These are phyloP conservation scores for Rhombomys opimus DNA, from an alignment of 2,113 vertebrate genomes.

Conservation along the genomic window DNA sequence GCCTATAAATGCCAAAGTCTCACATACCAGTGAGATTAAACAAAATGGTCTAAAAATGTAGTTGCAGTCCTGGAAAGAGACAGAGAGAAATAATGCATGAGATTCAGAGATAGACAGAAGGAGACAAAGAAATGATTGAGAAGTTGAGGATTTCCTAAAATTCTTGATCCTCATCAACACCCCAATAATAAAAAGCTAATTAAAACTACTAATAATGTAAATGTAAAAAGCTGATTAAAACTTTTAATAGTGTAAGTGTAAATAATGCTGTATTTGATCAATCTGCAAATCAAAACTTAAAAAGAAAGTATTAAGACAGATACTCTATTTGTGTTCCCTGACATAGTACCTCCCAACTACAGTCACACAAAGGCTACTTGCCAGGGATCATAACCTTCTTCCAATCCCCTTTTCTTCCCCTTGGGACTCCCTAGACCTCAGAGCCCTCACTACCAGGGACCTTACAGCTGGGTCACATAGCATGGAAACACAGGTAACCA, in stretches of 20 bases:
- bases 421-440: too few species aligned
- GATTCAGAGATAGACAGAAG: not conserved
- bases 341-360: not conserved
- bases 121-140: not conserved
- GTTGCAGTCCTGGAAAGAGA: not conserved
- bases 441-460: not conserved
- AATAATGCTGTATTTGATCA: not conserved
- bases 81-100: not conserved
- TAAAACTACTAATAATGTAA: not conserved
- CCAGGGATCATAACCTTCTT: not conserved
- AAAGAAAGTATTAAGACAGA: not conserved
- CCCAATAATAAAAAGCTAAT: not conserved
- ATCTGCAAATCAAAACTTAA: not conserved
- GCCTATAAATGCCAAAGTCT: not conserved
- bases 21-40: not conserved
- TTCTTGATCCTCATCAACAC: not conserved
- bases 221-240: not conserved
- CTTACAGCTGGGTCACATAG: accelerated
- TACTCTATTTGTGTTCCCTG: not conserved
- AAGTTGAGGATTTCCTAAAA: not conserved
- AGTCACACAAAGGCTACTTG: not conserved
- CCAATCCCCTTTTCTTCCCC: not conserved
- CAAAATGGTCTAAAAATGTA: not conserved
- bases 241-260: not conserved
- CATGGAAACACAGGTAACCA: not conserved